These are phyloP conservation scores for Otocyon megalotis DNA, from an alignment of 2,113 vertebrate genomes.

Conservation along the genomic window DNA sequence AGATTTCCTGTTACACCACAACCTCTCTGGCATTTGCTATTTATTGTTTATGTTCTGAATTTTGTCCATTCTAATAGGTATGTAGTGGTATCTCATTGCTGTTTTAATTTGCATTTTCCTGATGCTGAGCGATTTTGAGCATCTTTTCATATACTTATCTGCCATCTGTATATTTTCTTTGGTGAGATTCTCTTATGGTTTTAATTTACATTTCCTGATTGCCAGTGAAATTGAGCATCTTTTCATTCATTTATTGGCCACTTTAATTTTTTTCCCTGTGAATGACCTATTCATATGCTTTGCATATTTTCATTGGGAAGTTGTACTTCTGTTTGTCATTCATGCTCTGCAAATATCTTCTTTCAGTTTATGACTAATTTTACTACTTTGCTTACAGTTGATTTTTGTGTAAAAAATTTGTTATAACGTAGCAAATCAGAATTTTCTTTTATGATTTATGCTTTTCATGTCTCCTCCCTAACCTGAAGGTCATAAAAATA, in stretches of 20 bases:
- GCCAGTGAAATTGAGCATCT: neutral
- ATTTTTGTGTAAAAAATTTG: neutral
- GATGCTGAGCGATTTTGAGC: neutral
- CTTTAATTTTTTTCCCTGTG: neutral
- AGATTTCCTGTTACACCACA: neutral
- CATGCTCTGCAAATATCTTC: neutral
- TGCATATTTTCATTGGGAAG: neutral
- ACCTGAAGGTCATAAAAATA: neutral
- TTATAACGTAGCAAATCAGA: neutral
- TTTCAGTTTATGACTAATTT: neutral
- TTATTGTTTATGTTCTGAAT: neutral
- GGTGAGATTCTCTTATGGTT: neutral
- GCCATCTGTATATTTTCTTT: neutral
- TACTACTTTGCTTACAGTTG: neutral
- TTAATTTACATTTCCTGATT: conserved; percentile 4
- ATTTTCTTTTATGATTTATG: neutral
- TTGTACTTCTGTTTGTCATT: neutral
- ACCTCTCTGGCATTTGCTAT: neutral
- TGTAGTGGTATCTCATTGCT: neutral
- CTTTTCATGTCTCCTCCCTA: neutral
- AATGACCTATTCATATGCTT: neutral
- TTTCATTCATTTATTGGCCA: neutral
- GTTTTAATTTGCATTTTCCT: neutral
- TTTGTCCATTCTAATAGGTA: neutral
- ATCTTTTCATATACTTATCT: neutral